Evolutionary conservation across 2,797 vertebrate species (phyloP).

Genomic region (Pangasius djambal): DNA sequence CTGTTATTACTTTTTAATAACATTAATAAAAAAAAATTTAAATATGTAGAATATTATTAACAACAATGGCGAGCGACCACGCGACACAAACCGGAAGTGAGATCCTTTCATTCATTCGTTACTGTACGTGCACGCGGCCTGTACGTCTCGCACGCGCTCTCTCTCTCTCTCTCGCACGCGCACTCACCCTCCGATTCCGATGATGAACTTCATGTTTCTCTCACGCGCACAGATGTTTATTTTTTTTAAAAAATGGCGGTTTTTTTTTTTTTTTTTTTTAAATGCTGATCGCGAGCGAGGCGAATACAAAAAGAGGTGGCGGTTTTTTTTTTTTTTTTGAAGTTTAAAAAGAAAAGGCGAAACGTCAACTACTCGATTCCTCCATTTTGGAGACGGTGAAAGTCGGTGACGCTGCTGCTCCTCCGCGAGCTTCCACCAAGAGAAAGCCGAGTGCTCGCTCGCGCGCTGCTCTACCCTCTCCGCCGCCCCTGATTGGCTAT

Average conservation of each 20-base stretch:
- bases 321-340: too few relatives aligned
- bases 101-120: background rate
- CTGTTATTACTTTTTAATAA: too few relatives aligned
- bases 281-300: background rate
- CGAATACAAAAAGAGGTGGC: background rate
- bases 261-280: background rate
- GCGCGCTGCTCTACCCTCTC: slow-evolving; percentile 58
- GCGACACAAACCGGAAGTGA: background rate
- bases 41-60: background rate
- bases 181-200: slow-evolving; percentile 31
- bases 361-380: slow-evolving; percentile 81
- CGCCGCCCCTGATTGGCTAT: slow-evolving; percentile 72
- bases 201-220: slow-evolving; percentile 24
- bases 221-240: background rate
- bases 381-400: slow-evolving; percentile 76
- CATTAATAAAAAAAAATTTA: too few relatives aligned
- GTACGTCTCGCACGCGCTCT: background rate
- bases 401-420: slow-evolving; percentile 58
- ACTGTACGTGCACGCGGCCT: background rate
- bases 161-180: background rate
- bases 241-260: background rate
- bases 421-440: slow-evolving; percentile 69
- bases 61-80: background rate
- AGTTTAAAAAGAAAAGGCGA: slow-evolving; percentile 73
- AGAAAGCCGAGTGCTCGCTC: slow-evolving; percentile 47